Percentiles rank a stretch among this genome's conserved stretches.
phyloP scores from a whole-genome alignment of 2,888 invertebrate species.

The Polylopha cassiicola region DNA sequence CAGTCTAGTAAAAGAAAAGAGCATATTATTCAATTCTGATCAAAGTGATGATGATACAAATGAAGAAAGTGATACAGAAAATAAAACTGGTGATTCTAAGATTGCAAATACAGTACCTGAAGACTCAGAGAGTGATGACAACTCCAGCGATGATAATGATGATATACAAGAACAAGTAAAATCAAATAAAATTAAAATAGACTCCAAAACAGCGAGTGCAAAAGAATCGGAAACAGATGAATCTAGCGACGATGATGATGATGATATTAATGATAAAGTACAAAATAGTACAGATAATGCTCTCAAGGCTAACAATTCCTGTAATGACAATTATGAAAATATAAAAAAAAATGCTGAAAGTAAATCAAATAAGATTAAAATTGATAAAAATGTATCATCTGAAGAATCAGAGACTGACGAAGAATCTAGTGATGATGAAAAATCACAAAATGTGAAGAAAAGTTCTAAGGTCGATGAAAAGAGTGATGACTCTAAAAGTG shows the following conservation, averaged over 20 bases:
- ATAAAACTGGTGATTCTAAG: constrained; percentile 24
- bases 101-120: too few relatives aligned
- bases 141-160: constrained; percentile 2
- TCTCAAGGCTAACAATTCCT: too few relatives aligned
- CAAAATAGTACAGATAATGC: constrained; percentile 4
- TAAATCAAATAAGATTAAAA: neutral
- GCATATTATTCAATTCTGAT: constrained; percentile 14
- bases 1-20: constrained; percentile 3
- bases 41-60: constrained; percentile 13
- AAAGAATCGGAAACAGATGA: too few relatives aligned
- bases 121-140: neutral
- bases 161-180: too few relatives aligned
- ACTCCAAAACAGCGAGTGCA: too few relatives aligned
- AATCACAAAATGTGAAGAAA: constrained; percentile 1
- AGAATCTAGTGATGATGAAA: constrained; percentile 24
- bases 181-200: too few relatives aligned
- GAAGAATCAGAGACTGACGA: constrained; percentile 7
- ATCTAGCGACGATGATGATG: constrained; percentile 16
- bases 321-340: too few relatives aligned
- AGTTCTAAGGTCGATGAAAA: constrained; percentile 12
- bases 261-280: constrained; percentile 8
- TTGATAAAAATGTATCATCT: too few relatives aligned
- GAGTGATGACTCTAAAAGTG: constrained; percentile 19
- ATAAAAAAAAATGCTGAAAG: too few relatives aligned
- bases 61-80: constrained; percentile 21